Percentiles rank a stretch among this genome's conserved stretches.
phyloP scores from a whole-genome alignment of 2,888 invertebrate genomes.

The Leptinotarsa haldemani region DNA sequence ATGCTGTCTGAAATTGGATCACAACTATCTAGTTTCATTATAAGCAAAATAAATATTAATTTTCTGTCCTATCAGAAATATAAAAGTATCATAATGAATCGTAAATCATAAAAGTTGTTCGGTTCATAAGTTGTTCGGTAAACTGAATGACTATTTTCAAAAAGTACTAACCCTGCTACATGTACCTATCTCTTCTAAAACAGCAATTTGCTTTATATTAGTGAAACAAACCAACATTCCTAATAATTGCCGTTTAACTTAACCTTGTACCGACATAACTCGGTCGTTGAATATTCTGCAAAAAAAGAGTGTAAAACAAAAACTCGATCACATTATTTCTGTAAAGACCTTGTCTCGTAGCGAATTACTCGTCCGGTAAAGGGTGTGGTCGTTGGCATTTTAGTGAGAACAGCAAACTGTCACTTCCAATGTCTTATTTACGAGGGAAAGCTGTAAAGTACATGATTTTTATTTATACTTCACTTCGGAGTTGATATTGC shows the following conservation, averaged over 20 bases:
- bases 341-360: conserved; percentile 20
- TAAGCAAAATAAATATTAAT: too few relatives aligned
- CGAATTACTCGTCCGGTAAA: conserved; percentile 5
- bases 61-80: too few relatives aligned
- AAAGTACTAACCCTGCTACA: neutral
- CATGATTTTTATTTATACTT: neutral
- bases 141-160: neutral
- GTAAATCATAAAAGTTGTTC: too few relatives aligned
- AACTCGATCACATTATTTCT: conserved; percentile 24
- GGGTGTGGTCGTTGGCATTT: conserved; percentile 26
- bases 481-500: neutral
- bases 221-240: neutral
- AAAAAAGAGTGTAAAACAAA: conserved; percentile 13
- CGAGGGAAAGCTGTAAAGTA: neutral
- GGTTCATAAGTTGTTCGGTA: too few relatives aligned
- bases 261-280: conserved; percentile 14
- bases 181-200: neutral
- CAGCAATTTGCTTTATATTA: conserved; percentile 17
- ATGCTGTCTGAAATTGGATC: too few relatives aligned
- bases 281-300: conserved; percentile 1
- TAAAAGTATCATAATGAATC: too few relatives aligned
- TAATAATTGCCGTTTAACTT: conserved; percentile 19
- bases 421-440: neutral
- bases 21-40: too few relatives aligned
- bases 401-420: neutral